Percentiles rank a stretch among this genome's conserved stretches.
These are phyloP conservation scores for Lipophrys pholis DNA, from an alignment of 2,113 vertebrate genomes.

Conservation along the genomic window DNA sequence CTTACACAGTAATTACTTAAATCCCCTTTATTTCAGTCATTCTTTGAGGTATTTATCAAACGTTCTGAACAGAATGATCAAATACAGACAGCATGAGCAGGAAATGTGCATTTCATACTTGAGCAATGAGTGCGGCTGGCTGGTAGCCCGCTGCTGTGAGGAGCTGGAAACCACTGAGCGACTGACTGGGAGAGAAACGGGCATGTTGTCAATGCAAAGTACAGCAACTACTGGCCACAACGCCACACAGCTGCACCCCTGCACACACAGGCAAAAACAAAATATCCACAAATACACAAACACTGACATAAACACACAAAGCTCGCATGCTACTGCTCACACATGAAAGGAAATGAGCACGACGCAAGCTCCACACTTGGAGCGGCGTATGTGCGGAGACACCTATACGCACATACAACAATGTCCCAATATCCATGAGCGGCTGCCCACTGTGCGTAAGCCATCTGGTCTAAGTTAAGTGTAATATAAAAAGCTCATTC, in stretches of 20 bases:
- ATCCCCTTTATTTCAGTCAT: constrained; percentile 17
- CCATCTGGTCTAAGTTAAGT: constrained; percentile 89
- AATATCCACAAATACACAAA: constrained; percentile 16
- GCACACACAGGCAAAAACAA: constrained; percentile 29
- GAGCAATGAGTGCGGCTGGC: constrained; percentile 64
- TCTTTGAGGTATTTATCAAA: constrained; percentile 52
- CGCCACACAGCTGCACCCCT: constrained; percentile 52
- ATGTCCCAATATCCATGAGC: constrained; percentile 68
- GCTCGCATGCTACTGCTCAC: constrained; percentile 19
- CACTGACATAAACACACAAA: neutral
- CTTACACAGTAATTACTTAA: constrained; percentile 11
- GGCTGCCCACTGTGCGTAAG: constrained; percentile 73
- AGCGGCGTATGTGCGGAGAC: constrained; percentile 9
- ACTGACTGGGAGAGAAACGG: constrained; percentile 66
- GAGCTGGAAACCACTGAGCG: constrained; percentile 75
- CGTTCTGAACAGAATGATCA: constrained; percentile 49
- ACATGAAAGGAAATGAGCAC: neutral
- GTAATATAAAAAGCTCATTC: constrained; percentile 88
- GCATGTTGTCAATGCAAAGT: constrained; percentile 73
- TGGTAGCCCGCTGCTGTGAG: constrained; percentile 62
- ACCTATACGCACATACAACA: constrained; percentile 37
- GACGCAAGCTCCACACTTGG: neutral
- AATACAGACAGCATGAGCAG: constrained; percentile 54
- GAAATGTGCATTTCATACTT: constrained; percentile 67
- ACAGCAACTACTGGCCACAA: constrained; percentile 65